A percentile compares a stretch with the other conserved stretches of the same genome.
phyloP scores from a whole-genome alignment of 2,888 invertebrate genomes.

The Eudemis profundana region DNA sequence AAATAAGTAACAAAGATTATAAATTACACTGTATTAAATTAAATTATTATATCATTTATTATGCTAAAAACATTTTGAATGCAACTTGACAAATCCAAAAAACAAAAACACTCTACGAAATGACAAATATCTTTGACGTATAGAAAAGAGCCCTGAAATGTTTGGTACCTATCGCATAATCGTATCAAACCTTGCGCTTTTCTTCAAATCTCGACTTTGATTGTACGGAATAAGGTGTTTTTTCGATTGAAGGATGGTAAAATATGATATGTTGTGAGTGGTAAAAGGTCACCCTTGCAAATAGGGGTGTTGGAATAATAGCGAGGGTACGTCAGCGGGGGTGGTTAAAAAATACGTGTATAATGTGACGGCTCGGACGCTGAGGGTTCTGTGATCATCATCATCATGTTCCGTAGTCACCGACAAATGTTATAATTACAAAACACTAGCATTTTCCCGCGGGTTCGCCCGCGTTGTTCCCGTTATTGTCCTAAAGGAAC shows the following conservation, averaged over 20 bases:
- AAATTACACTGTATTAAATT: no score
- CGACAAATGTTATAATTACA: no score
- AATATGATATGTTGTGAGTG: not conserved
- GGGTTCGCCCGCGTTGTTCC: no score
- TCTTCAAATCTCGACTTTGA: not conserved
- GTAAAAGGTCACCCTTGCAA: conserved; percentile 33
- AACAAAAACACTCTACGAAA: conserved; percentile 18
- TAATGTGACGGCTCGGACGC: conserved; percentile 14
- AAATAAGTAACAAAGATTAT: no score
- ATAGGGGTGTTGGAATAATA: conserved; percentile 67
- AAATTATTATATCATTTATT: no score
- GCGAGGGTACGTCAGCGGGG: conserved; percentile 58
- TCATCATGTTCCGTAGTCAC: no score
- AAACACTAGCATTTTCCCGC: no score
- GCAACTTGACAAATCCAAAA: conserved; percentile 2
- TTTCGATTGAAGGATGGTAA: not conserved
- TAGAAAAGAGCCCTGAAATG: conserved; percentile 27
- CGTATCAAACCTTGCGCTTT: not conserved
- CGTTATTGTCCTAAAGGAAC: no score
- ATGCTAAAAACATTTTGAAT: not conserved
- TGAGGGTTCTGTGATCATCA: conserved; percentile 23
- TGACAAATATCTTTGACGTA: conserved; percentile 29
- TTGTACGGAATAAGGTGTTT: not conserved
- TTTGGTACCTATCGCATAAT: not conserved
- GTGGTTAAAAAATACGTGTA: conserved; percentile 44